phyloP scores from a whole-genome alignment of 2,888 invertebrate species.

The Holacanthella duospinosa region DNA sequence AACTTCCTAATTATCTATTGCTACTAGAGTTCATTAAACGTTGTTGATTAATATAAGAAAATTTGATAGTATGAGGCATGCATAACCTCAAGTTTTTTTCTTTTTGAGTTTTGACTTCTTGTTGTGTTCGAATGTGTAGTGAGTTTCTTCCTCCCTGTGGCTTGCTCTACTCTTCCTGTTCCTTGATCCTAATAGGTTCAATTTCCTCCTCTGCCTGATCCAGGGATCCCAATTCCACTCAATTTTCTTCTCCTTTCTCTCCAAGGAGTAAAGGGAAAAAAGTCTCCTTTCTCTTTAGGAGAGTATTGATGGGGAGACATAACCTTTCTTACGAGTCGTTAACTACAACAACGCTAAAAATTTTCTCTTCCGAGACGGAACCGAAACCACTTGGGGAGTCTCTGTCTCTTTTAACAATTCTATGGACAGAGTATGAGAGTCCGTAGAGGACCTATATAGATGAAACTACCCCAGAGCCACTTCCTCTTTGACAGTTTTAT shows the following conservation, averaged over 20 bases:
- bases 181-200: neutral
- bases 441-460: no score
- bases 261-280: no score
- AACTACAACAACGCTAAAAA: neutral
- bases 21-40: no score
- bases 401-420: neutral
- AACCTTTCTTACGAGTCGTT: conserved; percentile 6
- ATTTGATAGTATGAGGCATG: no score
- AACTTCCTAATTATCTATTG: no score
- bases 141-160: neutral
- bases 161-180: neutral
- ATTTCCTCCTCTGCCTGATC: neutral
- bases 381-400: neutral
- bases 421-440: no score
- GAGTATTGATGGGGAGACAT: conserved; percentile 1
- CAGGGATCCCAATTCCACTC: neutral
- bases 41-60: no score
- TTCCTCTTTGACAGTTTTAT: conserved; percentile 2
- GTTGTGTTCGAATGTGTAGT: no score
- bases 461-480: neutral
- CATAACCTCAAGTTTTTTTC: neutral
- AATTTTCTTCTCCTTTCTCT: neutral
- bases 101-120: neutral
- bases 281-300: neutral
- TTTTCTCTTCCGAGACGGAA: neutral